Base-by-base conservation (phyloP, 2,797 vertebrate genomes). In the Lacerta agilis region DNA sequence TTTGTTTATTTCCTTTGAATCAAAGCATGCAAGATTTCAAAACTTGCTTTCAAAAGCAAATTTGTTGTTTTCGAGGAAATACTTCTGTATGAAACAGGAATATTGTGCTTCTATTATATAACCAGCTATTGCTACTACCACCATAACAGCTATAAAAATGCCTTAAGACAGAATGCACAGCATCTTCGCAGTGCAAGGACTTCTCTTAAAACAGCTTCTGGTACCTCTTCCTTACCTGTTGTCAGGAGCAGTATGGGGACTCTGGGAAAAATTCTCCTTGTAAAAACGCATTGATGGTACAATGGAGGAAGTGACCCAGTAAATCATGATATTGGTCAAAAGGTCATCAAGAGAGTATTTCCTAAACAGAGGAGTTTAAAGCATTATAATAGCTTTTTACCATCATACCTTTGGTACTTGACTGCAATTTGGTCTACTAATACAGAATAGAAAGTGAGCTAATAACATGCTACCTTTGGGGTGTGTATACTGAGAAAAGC, bases 271-370 rank as follows among this genome's bases (percentile, higher is more conserved):
- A 90, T 98, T 98, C 93, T 99, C 98, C 94, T 98, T 99, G 95
- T 99, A 99, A 95, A 97, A 98, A n/a, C 98, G 96, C 98, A 98
- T 98, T n/a, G 98, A 98, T 6, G 98, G 90, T 11, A 97, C 95
- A 0, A 98, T 98, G 89, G 97, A 97, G 64, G 97, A 96, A 1
- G 98, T 98, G 79, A 97, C 97, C 98, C 98, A 99, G 90, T 99
- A 99, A 95, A 99, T 98, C 98, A 98, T 98, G 79, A 98, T 92
- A 0, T 97, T 97, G 79, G 98, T 98, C 91, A 99, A 93, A 77
- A 98, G 98, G 17, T 98, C 98, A 83, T 98, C 98, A 91, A 98
- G 96, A 84, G 96, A 95, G 94, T 96, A 98, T 93, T 98, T 98
- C 89, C 98, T 98, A 78, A 58, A n/a, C 17, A 88, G 78, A 72